Evolutionary conservation across 1,140 invertebrate species (phyloP).

Genomic region (Helicoverpa armigera): DNA sequence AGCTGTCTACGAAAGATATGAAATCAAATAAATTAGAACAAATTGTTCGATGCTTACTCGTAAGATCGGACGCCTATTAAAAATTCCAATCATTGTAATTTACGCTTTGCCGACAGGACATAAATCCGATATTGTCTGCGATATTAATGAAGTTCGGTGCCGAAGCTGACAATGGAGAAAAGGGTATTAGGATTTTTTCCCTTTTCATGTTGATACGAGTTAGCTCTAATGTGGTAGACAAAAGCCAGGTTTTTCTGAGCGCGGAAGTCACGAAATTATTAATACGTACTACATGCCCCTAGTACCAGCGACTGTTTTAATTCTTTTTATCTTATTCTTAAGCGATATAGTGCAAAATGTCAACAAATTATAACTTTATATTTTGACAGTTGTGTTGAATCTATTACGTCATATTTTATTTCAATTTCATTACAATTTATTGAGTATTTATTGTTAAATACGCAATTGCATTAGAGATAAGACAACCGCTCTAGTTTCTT

Average conservation of each 20-base stretch:
- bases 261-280: no score
- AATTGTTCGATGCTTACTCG: slow-evolving; percentile 31
- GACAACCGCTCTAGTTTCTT: no score
- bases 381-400: no score
- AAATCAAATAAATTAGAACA: slow-evolving; percentile 36
- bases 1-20: neutral
- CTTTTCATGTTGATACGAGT: slow-evolving; percentile 9
- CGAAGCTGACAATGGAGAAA: slow-evolving; percentile 36
- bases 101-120: slow-evolving; percentile 40
- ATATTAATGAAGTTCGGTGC: slow-evolving; percentile 52
- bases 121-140: slow-evolving; percentile 52
- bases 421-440: no score
- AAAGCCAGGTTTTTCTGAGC: neutral
- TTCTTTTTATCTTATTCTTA: no score
- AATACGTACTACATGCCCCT: no score
- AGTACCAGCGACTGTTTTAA: no score
- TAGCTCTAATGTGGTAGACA: neutral
- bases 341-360: no score
- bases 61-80: slow-evolving; percentile 44
- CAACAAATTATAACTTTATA: no score
- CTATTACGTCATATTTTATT: no score
- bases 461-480: no score
- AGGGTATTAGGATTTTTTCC: slow-evolving; percentile 16
- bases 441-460: no score
- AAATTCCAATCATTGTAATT: slow-evolving; percentile 52